Percentiles rank a stretch among this genome's conserved stretches.
Conservation (phyloP, 2,797 vertebrate genomes). For the Streptopelia turtur region DNA sequence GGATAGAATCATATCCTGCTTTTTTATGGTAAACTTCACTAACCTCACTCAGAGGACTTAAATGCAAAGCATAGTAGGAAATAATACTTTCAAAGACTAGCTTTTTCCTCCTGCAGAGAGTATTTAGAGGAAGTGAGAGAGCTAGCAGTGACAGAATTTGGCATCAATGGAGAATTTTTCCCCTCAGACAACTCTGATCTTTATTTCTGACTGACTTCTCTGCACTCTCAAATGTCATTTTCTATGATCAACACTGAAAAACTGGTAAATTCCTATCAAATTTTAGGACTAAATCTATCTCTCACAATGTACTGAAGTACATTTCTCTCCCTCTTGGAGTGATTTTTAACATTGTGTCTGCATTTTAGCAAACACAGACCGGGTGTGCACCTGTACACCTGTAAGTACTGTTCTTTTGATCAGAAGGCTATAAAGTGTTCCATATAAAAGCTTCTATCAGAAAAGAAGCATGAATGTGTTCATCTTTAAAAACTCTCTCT, state of each 20-base stretch:
- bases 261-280: neutral
- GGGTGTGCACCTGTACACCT: neutral
- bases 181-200: neutral
- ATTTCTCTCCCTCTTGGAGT: neutral
- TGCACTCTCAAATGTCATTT: neutral
- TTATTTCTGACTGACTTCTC: neutral
- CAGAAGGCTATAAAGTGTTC: neutral
- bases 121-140: neutral
- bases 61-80: neutral
- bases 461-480: neutral
- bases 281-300: neutral
- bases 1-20: neutral
- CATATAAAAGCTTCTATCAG: constrained; percentile 17
- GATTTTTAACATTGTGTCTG: neutral
- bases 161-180: neutral
- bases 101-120: neutral
- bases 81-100: neutral
- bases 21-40: neutral
- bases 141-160: neutral
- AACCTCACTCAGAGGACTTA: neutral
- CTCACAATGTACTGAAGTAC: neutral
- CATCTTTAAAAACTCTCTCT: neutral
- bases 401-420: neutral
- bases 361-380: neutral
- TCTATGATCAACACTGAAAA: neutral